A percentile compares a stretch with the other conserved stretches of the same genome.
phyloP scores from a whole-genome alignment of 23 tunicate species.

The Oikopleura vanhoeffeni region DNA sequence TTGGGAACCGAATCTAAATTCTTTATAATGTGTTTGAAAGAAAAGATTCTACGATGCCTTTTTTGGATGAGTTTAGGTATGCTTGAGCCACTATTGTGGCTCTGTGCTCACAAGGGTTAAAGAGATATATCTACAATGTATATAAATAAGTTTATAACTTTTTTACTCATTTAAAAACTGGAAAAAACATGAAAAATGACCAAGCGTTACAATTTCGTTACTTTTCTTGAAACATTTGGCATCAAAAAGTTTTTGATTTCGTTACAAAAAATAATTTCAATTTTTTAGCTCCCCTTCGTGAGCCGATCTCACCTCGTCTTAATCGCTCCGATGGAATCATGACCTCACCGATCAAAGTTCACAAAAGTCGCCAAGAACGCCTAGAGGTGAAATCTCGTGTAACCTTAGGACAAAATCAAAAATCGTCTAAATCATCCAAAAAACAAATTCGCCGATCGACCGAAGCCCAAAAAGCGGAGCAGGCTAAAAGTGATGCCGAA shows the following conservation, averaged over 20 bases:
- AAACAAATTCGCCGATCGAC: not conserved
- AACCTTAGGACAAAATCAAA: not conserved
- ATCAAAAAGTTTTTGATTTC: not conserved
- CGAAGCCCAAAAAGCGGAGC: not conserved
- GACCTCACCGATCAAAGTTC: not conserved
- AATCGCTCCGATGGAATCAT: not conserved
- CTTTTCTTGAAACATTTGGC: no score
- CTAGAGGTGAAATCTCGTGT: not conserved
- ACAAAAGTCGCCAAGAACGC: constrained; percentile 14
- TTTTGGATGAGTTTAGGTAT: no score
- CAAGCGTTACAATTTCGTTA: no score
- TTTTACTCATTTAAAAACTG: no score
- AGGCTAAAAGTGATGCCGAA: not conserved
- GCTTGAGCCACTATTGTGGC: no score
- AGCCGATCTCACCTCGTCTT: not conserved
- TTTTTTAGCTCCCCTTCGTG: not conserved
- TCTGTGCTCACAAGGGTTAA: no score
- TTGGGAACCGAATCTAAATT: no score
- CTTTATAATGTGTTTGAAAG: no score
- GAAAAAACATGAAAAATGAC: no score
- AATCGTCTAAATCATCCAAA: not conserved
- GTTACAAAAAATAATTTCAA: not conserved
- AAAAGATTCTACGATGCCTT: no score
- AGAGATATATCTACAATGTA: no score
- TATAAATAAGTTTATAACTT: no score